Evolutionary conservation across 1,140 invertebrate species (phyloP), one percentile per base, ranked within the genome.

Genomic region (Archegozetes longisetosus): DNA sequence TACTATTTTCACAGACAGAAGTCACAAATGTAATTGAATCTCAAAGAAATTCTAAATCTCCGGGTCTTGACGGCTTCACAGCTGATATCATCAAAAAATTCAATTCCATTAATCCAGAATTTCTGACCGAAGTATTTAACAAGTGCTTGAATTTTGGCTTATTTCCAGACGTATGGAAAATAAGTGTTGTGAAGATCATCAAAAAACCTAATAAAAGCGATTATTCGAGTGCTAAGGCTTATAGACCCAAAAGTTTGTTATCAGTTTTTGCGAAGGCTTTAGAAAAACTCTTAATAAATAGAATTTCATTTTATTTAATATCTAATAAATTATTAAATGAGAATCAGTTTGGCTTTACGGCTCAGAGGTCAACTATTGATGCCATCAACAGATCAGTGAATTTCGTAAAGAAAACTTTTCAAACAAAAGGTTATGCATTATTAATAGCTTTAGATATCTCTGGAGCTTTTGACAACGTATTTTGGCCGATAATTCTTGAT

Each of bases 241-340:
- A 4, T 4, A 20, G 59, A 63, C 59, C 59, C 3, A 61, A 62
- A 26, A 48, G 55, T 29, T 25, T 61, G n/a, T 26, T 61, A 9
- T 32, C 59, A 9, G 60, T 61, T 20, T 9, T 55, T 14, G 60
- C 59, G 3, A 61, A 61, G 27, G 46, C 62, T 17, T 23, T 61
- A 14, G 59, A 61, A 51, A 61, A 62, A 23, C 24, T 61, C 3
- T 3, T 59, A 24, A 53, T 53, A 17, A 23, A 56, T 12, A 54
- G 55, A 53, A 6, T 56, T 22, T 4, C 47, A 23, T 25, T 3
- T 4, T 25, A 54, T 53, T 23, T 53, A 14, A 20, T 14, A 53
- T 17, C 6, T n/a, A 23, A 12, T 9, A 28, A 12, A 3, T 3
- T 12, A 9, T 23, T 59, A 22, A 56, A 48, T 17, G 27, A 58